phyloP scores from a whole-genome alignment of 2,888 invertebrate species.

The Blomia tropicalis region DNA sequence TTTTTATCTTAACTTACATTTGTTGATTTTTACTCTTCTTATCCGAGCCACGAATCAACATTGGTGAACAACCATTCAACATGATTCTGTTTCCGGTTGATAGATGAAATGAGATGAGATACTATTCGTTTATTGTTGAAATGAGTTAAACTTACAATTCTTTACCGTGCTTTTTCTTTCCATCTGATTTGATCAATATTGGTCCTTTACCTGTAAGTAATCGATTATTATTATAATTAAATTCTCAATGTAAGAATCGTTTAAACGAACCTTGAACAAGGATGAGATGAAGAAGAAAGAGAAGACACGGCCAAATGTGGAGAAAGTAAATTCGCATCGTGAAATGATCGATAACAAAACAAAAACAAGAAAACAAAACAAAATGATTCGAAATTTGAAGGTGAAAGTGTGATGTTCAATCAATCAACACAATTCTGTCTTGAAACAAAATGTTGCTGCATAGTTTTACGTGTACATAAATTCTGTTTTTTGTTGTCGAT shows the following conservation, averaged over 20 bases:
- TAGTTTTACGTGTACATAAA: too few relatives aligned
- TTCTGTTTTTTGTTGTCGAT: too few relatives aligned
- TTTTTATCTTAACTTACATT: not conserved
- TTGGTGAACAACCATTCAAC: not conserved
- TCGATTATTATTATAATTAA: not conserved
- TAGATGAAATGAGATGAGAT: not conserved
- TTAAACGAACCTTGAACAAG: not conserved
- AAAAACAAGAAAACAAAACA: not conserved
- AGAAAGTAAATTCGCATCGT: not conserved
- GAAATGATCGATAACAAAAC: not conserved
- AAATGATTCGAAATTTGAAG: too few relatives aligned
- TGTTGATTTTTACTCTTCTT: not conserved
- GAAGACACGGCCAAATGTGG: not conserved
- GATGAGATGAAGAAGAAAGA: not conserved
- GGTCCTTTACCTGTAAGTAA: not conserved
- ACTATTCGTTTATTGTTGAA: not conserved
- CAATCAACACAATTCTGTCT: not conserved
- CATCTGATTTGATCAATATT: constrained; percentile 5
- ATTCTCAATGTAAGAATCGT: not conserved
- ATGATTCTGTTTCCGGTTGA: not conserved
- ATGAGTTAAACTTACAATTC: not conserved
- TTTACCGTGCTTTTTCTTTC: not conserved
- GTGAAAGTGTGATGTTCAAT: too few relatives aligned
- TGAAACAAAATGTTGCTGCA: too few relatives aligned
- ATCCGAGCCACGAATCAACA: not conserved